Evolutionary conservation across 2,113 vertebrate genomes (phyloP).

Genomic region (Pao palembangensis): DNA sequence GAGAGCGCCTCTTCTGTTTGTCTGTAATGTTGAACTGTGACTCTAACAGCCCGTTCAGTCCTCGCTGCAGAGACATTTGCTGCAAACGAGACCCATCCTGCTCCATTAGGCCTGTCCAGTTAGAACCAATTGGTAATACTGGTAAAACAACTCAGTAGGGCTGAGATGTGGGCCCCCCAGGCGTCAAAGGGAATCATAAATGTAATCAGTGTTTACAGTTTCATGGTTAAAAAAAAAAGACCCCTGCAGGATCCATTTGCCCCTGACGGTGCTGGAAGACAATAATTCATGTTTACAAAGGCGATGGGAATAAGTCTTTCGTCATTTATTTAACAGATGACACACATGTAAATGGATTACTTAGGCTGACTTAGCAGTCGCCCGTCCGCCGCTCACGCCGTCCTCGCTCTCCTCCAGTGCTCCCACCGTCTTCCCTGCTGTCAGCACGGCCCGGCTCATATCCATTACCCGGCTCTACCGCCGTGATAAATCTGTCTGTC

Average conservation of each 20-base stretch:
- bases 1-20: slow-evolving; percentile 39
- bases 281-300: slow-evolving; percentile 46
- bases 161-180: slow-evolving; percentile 12
- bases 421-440: slow-evolving; percentile 44
- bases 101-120: slow-evolving; percentile 34
- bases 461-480: slow-evolving; percentile 72
- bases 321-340: slow-evolving; percentile 64
- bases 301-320: slow-evolving; percentile 35
- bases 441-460: slow-evolving; percentile 63
- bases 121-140: slow-evolving; percentile 32
- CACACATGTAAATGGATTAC: slow-evolving; percentile 64
- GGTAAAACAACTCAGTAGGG: slow-evolving; percentile 20
- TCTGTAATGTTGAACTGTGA: slow-evolving; percentile 20
- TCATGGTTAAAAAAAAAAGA: slow-evolving; percentile 47
- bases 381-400: slow-evolving; percentile 36
- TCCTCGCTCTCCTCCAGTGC: slow-evolving; percentile 34
- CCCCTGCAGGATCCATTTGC: slow-evolving; percentile 59
- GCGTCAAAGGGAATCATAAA: slow-evolving; percentile 41
- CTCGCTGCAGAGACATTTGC: slow-evolving; percentile 36
- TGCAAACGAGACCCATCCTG: slow-evolving; percentile 35
- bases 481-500: slow-evolving; percentile 77
- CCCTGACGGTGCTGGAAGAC: slow-evolving; percentile 35
- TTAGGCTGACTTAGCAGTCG: slow-evolving; percentile 39
- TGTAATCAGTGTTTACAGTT: slow-evolving; percentile 59
- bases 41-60: slow-evolving; percentile 21